Evolutionary conservation across 2,888 invertebrate species (phyloP).

Genomic region (Hirtodrosophila cameraria): DNA sequence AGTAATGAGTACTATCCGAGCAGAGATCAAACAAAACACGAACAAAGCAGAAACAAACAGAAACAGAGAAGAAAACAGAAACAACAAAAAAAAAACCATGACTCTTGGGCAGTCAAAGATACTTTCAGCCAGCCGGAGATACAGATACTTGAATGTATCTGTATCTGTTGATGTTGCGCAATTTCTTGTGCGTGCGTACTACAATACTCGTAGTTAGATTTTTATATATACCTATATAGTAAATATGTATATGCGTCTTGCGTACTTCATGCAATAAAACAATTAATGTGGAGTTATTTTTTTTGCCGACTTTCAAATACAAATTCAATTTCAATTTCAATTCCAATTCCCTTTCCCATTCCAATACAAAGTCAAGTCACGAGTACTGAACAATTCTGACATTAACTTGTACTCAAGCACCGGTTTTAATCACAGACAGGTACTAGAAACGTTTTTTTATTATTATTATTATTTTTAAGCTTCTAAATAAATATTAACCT

Average conservation of each 20-base stretch:
- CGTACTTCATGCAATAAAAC: constrained; percentile 25
- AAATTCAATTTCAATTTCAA: constrained; percentile 24
- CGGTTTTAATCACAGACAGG: background rate
- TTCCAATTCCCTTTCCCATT: constrained; percentile 17
- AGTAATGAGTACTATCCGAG: constrained; percentile 22
- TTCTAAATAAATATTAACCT: constrained; percentile 28
- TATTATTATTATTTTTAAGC: background rate
- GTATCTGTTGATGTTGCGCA: constrained; percentile 48
- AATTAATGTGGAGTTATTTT: constrained; percentile 15
- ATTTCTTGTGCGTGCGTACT: constrained; percentile 58
- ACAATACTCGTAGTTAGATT: constrained; percentile 28
- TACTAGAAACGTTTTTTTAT: background rate
- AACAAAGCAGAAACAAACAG: constrained; percentile 14
- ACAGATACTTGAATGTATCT: constrained; percentile 22
- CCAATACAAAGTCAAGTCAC: constrained; percentile 25
- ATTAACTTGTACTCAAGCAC: background rate
- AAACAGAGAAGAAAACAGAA: constrained; percentile 12
- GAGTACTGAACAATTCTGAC: constrained; percentile 11
- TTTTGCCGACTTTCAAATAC: constrained; percentile 8
- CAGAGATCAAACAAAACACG: constrained; percentile 31
- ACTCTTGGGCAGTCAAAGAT: constrained; percentile 21
- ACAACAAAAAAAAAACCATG: constrained; percentile 20
- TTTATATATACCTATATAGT: constrained; percentile 12
- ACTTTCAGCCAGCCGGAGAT: constrained; percentile 16
- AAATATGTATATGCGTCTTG: constrained; percentile 12